phyloP scores from a whole-genome alignment of 2,797 vertebrate species.

The Anguilla pacifica region DNA sequence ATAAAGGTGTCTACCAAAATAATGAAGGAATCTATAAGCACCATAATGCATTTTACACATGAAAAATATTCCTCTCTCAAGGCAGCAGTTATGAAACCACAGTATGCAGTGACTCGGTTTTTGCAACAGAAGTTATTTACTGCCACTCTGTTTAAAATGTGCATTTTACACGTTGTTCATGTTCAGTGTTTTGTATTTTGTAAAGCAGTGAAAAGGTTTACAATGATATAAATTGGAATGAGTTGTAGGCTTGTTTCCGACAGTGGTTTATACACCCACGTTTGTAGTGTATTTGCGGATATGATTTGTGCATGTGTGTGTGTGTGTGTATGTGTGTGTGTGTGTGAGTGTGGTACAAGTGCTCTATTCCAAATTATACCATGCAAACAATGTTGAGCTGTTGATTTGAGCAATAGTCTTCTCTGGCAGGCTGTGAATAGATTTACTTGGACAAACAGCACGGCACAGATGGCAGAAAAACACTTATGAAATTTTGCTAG shows the following conservation, averaged over 20 bases:
- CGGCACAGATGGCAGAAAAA: conserved; percentile 31
- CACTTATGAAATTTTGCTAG: conserved; percentile 16
- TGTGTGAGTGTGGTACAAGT: conserved; percentile 58
- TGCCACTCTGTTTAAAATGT: neutral
- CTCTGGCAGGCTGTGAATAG: conserved; percentile 38
- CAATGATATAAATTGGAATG: neutral
- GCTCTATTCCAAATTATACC: conserved; percentile 69
- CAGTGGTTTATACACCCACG: neutral
- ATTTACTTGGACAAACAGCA: conserved; percentile 33
- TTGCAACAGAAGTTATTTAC: neutral
- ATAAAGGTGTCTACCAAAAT: neutral
- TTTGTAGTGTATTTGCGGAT: neutral
- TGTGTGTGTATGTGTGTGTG: conserved; percentile 40
- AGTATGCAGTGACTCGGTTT: neutral
- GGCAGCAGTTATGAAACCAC: neutral
- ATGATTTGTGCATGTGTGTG: neutral
- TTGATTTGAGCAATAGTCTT: conserved; percentile 52
- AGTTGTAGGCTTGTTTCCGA: neutral
- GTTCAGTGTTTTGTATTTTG: neutral
- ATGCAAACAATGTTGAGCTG: conserved; percentile 69
- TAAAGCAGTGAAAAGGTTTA: neutral
- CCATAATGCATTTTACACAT: neutral
- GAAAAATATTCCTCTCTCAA: neutral
- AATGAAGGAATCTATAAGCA: neutral
- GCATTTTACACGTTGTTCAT: neutral